Conservation (phyloP, 2,888 invertebrate genomes). For the Laothoe populi region DNA sequence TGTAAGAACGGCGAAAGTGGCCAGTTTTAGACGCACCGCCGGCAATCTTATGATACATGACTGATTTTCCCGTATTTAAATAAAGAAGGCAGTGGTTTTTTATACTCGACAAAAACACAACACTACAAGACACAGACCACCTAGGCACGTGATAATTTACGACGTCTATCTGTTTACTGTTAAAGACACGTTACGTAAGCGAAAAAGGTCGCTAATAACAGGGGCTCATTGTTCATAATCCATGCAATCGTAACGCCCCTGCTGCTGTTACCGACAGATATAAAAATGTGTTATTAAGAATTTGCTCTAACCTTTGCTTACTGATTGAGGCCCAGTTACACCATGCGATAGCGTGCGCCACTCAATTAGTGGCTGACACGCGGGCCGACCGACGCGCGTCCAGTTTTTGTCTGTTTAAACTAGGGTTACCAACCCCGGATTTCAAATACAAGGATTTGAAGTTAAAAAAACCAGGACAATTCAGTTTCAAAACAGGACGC, state of each 20-base stretch:
- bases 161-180: background rate
- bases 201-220: conserved; percentile 34
- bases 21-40: too few species aligned
- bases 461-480: too few species aligned
- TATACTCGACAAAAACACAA: conserved; percentile 1
- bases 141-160: conserved; percentile 22
- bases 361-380: conserved; percentile 79
- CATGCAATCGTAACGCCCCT: conserved; percentile 34
- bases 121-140: conserved; percentile 14
- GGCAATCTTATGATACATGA: too few species aligned
- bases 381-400: conserved; percentile 63
- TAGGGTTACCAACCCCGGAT: too few species aligned
- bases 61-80: conserved; percentile 6
- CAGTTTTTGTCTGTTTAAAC: conserved; percentile 75
- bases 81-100: conserved; percentile 11
- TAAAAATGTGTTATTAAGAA: conserved; percentile 51
- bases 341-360: conserved; percentile 74
- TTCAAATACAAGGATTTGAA: too few species aligned
- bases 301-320: conserved; percentile 67
- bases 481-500: too few species aligned
- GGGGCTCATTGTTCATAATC: conserved; percentile 31
- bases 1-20: too few species aligned
- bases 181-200: conserved; percentile 9
- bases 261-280: conserved; percentile 34
- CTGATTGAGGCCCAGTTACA: conserved; percentile 50